Conservation (phyloP, 2,797 vertebrate genomes). For the Ficedula albicollis region DNA sequence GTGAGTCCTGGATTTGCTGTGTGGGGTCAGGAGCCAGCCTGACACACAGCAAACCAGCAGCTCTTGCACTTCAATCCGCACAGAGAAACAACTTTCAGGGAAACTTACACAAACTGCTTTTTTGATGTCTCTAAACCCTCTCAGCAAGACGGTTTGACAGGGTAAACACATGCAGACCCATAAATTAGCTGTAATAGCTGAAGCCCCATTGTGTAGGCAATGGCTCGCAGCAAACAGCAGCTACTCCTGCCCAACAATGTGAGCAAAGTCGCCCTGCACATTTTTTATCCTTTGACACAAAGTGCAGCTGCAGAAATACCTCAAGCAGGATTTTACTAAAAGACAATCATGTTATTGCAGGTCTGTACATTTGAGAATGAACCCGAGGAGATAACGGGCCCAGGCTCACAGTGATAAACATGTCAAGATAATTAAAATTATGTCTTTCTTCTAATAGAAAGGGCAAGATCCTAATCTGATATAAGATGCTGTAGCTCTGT, state of each 20-base stretch:
- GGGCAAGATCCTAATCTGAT: constrained; percentile 27
- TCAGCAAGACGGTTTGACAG: constrained; percentile 30
- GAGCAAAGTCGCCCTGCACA: constrained; percentile 38
- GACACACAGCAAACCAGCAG: background rate
- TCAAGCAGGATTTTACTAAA: background rate
- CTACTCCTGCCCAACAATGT: constrained; percentile 3
- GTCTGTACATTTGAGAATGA: constrained; percentile 18
- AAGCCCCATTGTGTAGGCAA: constrained; percentile 48
- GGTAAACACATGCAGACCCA: constrained; percentile 5
- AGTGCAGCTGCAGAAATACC: constrained; percentile 62
- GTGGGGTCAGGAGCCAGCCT: background rate
- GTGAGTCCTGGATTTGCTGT: background rate
- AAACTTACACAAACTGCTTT: background rate
- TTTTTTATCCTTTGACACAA: constrained; percentile 53
- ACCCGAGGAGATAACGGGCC: constrained; percentile 17
- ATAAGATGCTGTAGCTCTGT: background rate
- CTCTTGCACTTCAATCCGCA: background rate
- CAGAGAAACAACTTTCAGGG: background rate
- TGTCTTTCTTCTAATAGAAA: constrained; percentile 34
- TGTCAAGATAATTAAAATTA: constrained; percentile 55
- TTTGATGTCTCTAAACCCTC: constrained; percentile 24
- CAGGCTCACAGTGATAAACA: constrained; percentile 34
- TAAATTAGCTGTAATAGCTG: constrained; percentile 51
- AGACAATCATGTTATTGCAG: background rate
- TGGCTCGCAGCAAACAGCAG: constrained; percentile 29